Evolutionary conservation across 2,797 vertebrate species (phyloP).

Genomic region (Sebastes variabilis): DNA sequence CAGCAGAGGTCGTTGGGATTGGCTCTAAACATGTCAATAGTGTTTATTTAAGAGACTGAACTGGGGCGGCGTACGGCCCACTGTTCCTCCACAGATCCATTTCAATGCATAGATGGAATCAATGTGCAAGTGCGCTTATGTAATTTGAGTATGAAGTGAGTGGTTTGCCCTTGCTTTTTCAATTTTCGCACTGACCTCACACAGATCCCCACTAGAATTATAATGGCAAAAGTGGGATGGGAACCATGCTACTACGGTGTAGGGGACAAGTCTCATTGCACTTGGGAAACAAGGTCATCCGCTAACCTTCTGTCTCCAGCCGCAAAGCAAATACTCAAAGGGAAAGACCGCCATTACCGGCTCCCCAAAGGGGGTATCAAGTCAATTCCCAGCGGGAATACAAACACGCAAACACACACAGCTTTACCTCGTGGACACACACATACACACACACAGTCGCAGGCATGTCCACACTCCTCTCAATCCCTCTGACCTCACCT

Average conservation of each 20-base stretch:
- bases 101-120: slow-evolving; percentile 61
- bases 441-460: slow-evolving; percentile 9
- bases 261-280: slow-evolving; percentile 59
- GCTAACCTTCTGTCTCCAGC: slow-evolving; percentile 65
- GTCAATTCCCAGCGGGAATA: slow-evolving; percentile 55
- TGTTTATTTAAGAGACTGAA: slow-evolving; percentile 70
- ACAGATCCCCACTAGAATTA: slow-evolving; percentile 58
- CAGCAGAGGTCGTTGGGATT: slow-evolving; percentile 59
- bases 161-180: slow-evolving; percentile 54
- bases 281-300: slow-evolving; percentile 73
- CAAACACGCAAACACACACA: slow-evolving; percentile 49
- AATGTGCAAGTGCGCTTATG: slow-evolving; percentile 48
- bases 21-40: slow-evolving; percentile 75
- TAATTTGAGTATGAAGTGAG: slow-evolving; percentile 63
- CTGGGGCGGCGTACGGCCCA: background rate
- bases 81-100: slow-evolving; percentile 45
- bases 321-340: slow-evolving; percentile 61
- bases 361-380: slow-evolving; percentile 67
- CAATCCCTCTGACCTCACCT: slow-evolving; percentile 66
- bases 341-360: slow-evolving; percentile 65
- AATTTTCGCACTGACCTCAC: slow-evolving; percentile 61
- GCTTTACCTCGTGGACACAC: slow-evolving; percentile 11
- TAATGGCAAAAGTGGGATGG: slow-evolving; percentile 53
- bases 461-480: slow-evolving; percentile 47
- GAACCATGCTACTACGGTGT: slow-evolving; percentile 27